Evolutionary conservation across 1,140 invertebrate species (phyloP).

Genomic region (Drosophila sulfurigaster): DNA sequence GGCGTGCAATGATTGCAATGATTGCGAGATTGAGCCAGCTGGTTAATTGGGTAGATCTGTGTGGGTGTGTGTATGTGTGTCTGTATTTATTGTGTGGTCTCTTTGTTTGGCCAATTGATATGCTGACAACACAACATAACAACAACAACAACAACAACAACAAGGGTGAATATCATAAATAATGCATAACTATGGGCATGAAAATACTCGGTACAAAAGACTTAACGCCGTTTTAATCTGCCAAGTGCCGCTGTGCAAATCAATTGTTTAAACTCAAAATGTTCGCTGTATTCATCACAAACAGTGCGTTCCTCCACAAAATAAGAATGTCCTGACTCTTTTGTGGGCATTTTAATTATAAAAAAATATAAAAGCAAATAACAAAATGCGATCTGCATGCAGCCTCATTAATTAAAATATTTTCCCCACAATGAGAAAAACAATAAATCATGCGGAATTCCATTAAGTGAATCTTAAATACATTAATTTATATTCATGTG

Average conservation of each 20-base stretch:
- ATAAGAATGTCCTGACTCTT: conserved; percentile 17
- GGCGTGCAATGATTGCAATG: not conserved
- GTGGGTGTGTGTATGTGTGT: not conserved
- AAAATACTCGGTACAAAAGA: conserved; percentile 9
- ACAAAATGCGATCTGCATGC: conserved; percentile 11
- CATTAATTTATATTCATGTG: not conserved
- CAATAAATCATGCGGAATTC: not conserved
- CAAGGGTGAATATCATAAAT: conserved; percentile 9
- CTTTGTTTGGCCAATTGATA: conserved; percentile 16
- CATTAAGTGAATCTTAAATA: not conserved
- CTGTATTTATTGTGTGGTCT: conserved; percentile 5
- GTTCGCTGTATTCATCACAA: conserved; percentile 16
- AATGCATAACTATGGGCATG: conserved; percentile 7
- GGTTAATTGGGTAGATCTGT: conserved; percentile 20
- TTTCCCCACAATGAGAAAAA: not conserved
- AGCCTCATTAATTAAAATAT: conserved; percentile 24
- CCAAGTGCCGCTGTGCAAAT: conserved; percentile 13
- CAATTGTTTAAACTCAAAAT: conserved; percentile 23
- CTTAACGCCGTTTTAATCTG: conserved; percentile 24
- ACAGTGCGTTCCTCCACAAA: not conserved
- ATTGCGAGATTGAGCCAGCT: conserved; percentile 3
- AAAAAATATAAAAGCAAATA: not conserved
- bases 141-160: not conserved
- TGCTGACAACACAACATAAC: conserved; percentile 9
- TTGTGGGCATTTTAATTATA: conserved; percentile 33